Conservation (phyloP, 1,140 invertebrate genomes). For the Plodia interpunctella region DNA sequence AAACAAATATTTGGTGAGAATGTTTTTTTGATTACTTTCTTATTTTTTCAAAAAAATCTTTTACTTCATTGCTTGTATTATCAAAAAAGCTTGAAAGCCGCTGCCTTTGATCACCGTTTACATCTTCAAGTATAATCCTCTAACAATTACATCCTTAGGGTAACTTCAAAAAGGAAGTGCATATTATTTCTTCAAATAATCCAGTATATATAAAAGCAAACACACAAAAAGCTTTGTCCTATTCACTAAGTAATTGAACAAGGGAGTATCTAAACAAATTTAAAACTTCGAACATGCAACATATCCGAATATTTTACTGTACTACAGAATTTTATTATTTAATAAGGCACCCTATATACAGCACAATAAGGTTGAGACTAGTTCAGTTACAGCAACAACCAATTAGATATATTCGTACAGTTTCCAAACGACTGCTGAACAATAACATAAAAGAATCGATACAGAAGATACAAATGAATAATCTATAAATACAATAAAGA, state of each 20-base stretch:
- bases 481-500: slow-evolving; percentile 72
- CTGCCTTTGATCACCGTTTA: background rate
- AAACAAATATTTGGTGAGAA: too few species aligned
- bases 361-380: slow-evolving; percentile 18
- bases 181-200: background rate
- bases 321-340: background rate
- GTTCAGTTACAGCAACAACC: slow-evolving; percentile 28
- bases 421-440: slow-evolving; percentile 55
- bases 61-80: too few species aligned
- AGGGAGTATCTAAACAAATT: background rate
- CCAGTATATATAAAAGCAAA: background rate
- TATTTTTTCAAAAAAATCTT: too few species aligned
- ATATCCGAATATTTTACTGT: background rate
- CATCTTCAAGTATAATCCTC: background rate
- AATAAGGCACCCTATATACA: background rate
- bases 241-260: background rate
- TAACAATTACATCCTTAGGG: background rate
- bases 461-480: slow-evolving; percentile 69
- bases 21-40: too few species aligned
- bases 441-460: slow-evolving; percentile 70
- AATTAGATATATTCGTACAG: slow-evolving; percentile 50
- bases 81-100: too few species aligned
- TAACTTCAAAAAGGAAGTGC: background rate
- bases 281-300: background rate
- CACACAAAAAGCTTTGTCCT: background rate